phyloP scores from a whole-genome alignment of 1,140 invertebrate genomes.

The Leptinotarsa lineolata region DNA sequence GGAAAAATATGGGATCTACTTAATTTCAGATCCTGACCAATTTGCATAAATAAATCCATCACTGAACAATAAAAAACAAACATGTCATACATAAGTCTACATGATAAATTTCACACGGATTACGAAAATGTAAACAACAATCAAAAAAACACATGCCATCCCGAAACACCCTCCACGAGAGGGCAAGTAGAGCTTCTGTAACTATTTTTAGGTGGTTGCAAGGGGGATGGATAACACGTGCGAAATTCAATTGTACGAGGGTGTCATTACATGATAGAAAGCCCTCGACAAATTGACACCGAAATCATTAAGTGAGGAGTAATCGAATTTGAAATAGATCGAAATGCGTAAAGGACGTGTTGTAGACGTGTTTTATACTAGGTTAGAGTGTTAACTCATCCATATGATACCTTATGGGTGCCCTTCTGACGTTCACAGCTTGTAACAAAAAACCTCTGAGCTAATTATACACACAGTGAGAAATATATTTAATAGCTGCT shows the following conservation, averaged over 20 bases:
- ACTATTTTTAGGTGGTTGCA: slow-evolving; percentile 22
- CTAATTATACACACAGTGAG: too few species aligned
- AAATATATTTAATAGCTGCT: too few species aligned
- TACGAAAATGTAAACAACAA: slow-evolving; percentile 25
- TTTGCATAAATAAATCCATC: background rate
- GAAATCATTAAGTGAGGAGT: slow-evolving; percentile 27
- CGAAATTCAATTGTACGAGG: slow-evolving; percentile 49
- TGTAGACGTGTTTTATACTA: background rate
- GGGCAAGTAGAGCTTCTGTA: background rate
- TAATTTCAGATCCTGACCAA: background rate
- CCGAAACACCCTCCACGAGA: background rate
- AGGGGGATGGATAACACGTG: slow-evolving; percentile 34
- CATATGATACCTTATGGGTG: too few species aligned
- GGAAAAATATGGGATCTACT: too few species aligned
- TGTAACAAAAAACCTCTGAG: too few species aligned
- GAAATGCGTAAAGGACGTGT: background rate
- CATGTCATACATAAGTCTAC: slow-evolving; percentile 14
- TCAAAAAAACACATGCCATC: slow-evolving; percentile 22
- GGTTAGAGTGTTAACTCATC: too few species aligned
- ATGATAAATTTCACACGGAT: slow-evolving; percentile 24
- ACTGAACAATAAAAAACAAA: slow-evolving; percentile 7
- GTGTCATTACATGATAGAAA: slow-evolving; percentile 42
- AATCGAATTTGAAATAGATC: slow-evolving; percentile 27
- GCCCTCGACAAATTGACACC: slow-evolving; percentile 15
- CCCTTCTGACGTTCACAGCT: too few species aligned